Percentiles rank a stretch among this genome's conserved stretches.
Conservation (phyloP, 2,113 vertebrate genomes). For the Poicephalus gulielmi region DNA sequence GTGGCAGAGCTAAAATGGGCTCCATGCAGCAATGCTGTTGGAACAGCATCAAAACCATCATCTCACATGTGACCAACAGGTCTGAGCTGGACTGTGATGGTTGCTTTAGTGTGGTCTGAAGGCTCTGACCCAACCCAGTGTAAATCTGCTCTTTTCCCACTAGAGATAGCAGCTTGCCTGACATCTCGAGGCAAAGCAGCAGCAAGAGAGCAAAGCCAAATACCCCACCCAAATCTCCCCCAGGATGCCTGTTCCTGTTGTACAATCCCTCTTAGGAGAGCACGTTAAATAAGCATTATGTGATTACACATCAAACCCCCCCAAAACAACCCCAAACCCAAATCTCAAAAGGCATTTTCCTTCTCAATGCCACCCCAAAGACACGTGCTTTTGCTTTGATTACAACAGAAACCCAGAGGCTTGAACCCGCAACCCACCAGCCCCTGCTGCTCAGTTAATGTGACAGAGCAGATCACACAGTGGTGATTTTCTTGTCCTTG, state of each 20-base stretch:
- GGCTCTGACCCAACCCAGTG: not conserved
- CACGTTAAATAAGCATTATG: accelerated
- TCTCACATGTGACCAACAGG: not conserved
- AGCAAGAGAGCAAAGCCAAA: not conserved
- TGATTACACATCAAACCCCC: not conserved
- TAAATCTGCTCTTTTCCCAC: not conserved
- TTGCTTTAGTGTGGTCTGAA: not conserved
- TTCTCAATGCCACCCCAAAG: not conserved
- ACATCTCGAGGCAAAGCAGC: not conserved
- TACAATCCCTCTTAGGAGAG: not conserved
- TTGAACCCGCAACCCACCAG: not conserved
- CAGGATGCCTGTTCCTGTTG: not conserved
- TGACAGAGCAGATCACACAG: conserved; percentile 71
- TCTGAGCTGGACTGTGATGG: not conserved
- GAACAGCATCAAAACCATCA: not conserved
- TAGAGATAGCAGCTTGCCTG: not conserved
- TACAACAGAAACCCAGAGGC: not conserved
- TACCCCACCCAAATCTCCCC: not conserved
- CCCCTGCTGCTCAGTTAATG: not conserved
- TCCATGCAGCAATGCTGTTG: not conserved
- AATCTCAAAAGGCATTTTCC: not conserved
- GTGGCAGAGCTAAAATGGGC: not conserved
- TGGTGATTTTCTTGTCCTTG: conserved; percentile 99
- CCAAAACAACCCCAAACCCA: not conserved
- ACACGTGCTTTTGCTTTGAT: not conserved